These are phyloP conservation scores for Eptesicus fuscus DNA, from an alignment of 2,113 vertebrate species.

Conservation along the genomic window DNA sequence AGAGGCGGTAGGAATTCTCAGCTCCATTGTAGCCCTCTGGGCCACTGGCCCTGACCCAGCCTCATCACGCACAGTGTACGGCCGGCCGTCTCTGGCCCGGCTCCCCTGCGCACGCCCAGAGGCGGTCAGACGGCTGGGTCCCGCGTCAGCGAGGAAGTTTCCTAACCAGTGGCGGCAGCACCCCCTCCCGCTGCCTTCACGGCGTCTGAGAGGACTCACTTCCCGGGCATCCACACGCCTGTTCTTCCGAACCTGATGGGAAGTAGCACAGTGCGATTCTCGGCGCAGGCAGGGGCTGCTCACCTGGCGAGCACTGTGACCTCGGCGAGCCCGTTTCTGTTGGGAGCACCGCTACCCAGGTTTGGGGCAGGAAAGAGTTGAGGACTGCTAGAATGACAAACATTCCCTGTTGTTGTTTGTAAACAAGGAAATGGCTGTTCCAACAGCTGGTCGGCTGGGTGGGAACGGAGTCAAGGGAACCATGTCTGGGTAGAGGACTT, in stretches of 20 bases:
- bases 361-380: background rate
- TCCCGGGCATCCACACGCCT: background rate
- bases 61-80: too few species aligned
- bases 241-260: background rate
- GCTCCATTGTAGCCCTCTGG: too few species aligned
- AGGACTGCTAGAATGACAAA: background rate
- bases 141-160: background rate
- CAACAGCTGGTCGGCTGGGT: background rate
- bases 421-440: background rate
- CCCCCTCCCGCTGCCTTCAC: background rate
- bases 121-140: background rate
- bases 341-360: background rate
- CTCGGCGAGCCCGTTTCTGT: background rate
- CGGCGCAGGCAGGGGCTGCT: too few species aligned
- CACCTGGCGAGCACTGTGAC: background rate
- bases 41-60: too few species aligned
- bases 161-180: background rate
- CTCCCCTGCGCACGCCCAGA: background rate
- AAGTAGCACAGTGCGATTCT: background rate
- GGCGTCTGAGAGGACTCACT: background rate
- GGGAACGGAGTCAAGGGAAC: too few species aligned
- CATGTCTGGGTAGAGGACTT: background rate
- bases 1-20: too few species aligned
- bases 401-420: background rate
- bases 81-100: background rate